Evolutionary conservation across 1,140 invertebrate genomes (phyloP).

Genomic region (Drosophila arawakana): DNA sequence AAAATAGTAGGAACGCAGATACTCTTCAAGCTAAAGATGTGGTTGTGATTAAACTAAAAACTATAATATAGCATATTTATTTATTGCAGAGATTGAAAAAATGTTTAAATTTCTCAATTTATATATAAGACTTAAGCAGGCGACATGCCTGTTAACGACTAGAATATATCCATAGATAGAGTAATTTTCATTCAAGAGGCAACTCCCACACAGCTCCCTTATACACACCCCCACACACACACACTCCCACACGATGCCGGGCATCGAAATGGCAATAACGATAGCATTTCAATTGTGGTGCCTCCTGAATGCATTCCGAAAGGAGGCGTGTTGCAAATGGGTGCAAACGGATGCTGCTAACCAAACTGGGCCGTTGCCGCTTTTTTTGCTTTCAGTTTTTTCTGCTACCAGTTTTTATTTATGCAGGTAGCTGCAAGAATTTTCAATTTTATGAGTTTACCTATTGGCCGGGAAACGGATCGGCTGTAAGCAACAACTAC

Average conservation of each 20-base stretch:
- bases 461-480: slow-evolving; percentile 41
- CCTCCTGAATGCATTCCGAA: slow-evolving; percentile 1
- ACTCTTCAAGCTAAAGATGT: too few species aligned
- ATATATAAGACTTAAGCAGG: too few species aligned
- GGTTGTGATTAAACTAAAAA: too few species aligned
- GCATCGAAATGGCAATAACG: slow-evolving; percentile 64
- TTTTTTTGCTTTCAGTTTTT: slow-evolving; percentile 14
- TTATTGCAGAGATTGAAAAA: too few species aligned
- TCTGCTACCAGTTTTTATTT: slow-evolving; percentile 33
- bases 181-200: too few species aligned
- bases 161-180: too few species aligned
- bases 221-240: background rate
- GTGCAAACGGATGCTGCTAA: slow-evolving; percentile 15
- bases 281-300: slow-evolving; percentile 65
- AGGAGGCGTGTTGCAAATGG: slow-evolving; percentile 3
- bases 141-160: too few species aligned
- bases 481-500: slow-evolving; percentile 16
- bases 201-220: background rate
- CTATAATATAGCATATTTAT: too few species aligned
- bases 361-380: slow-evolving; percentile 2
- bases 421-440: slow-evolving; percentile 59
- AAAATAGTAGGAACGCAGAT: too few species aligned
- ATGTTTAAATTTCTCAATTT: too few species aligned
- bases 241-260: slow-evolving; percentile 8
- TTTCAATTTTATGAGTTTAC: slow-evolving; percentile 71